Evolutionary conservation across 2,113 vertebrate genomes (phyloP).

Genomic region (Barbus barbus): DNA sequence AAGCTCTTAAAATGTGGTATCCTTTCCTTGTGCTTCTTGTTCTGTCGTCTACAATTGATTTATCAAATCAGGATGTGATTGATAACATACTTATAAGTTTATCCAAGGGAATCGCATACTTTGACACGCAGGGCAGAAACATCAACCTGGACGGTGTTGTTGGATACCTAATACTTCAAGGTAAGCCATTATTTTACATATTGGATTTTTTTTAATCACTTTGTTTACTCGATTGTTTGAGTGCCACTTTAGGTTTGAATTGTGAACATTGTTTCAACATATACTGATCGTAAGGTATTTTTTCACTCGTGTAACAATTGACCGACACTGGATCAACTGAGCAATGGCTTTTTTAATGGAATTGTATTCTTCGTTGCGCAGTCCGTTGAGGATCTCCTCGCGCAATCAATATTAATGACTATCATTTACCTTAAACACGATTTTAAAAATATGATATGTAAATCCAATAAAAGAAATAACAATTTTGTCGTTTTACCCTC

Average conservation of each 20-base stretch:
- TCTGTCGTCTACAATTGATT: slow-evolving; percentile 44
- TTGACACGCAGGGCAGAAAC: slow-evolving; percentile 73
- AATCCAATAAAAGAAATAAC: too few species aligned
- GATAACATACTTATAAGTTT: slow-evolving; percentile 75
- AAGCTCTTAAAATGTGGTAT: slow-evolving; percentile 60
- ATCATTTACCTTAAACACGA: too few species aligned
- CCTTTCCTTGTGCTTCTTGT: slow-evolving; percentile 55
- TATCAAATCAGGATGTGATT: slow-evolving; percentile 67
- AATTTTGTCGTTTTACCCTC: too few species aligned
- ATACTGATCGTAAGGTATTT: too few species aligned
- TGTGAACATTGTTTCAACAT: too few species aligned
- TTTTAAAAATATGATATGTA: too few species aligned
- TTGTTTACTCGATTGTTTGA: background rate
- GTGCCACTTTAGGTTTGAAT: background rate
- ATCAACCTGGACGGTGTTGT: slow-evolving; percentile 83
- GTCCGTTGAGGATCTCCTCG: too few species aligned
- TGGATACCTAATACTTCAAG: slow-evolving; percentile 81
- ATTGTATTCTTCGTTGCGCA: too few species aligned
- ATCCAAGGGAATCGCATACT: slow-evolving; percentile 74
- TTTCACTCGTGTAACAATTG: background rate
- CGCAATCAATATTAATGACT: too few species aligned
- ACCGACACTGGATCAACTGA: background rate
- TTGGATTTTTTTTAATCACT: background rate
- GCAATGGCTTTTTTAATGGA: too few species aligned
- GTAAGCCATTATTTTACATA: slow-evolving; percentile 56